A percentile compares a stretch with the other conserved stretches of the same genome.
Evolutionary conservation across 2,797 vertebrate genomes (phyloP).

Genomic region (Malurus splendens): DNA sequence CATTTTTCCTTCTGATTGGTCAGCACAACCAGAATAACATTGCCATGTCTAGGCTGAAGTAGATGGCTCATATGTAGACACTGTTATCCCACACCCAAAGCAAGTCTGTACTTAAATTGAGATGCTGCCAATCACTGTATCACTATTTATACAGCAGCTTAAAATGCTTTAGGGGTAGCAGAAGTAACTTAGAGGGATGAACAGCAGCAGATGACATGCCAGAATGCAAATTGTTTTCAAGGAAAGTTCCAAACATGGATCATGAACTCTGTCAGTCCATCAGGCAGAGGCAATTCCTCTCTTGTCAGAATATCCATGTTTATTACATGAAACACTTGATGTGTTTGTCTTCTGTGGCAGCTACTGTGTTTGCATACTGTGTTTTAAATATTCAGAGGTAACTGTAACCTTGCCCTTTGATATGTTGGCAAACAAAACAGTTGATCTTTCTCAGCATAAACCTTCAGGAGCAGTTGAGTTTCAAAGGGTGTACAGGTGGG

Average conservation of each 20-base stretch:
- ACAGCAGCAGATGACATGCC: not conserved
- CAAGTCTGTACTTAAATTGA: not conserved
- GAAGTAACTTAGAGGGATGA: not conserved
- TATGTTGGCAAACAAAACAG: not conserved
- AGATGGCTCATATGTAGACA: rapidly evolving
- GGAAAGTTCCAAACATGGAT: not conserved
- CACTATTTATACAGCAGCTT: not conserved
- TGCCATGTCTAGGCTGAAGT: not conserved
- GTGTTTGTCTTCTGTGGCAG: not conserved
- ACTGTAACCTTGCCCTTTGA: not conserved
- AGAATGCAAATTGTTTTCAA: not conserved
- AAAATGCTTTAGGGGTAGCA: not conserved
- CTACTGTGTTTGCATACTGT: not conserved
- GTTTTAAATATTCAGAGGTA: not conserved
- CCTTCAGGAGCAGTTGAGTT: not conserved
- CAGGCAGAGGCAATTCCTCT: not conserved
- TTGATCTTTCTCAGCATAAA: not conserved
- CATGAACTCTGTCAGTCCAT: not conserved
- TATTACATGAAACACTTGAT: not conserved
- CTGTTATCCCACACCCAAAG: not conserved
- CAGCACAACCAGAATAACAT: not conserved
- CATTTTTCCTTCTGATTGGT: not conserved
- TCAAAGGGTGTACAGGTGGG: not conserved
- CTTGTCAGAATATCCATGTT: not conserved
- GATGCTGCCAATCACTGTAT: not conserved